phyloP scores from a whole-genome alignment of 2,113 vertebrate species.

The Thunnus maccoyii region DNA sequence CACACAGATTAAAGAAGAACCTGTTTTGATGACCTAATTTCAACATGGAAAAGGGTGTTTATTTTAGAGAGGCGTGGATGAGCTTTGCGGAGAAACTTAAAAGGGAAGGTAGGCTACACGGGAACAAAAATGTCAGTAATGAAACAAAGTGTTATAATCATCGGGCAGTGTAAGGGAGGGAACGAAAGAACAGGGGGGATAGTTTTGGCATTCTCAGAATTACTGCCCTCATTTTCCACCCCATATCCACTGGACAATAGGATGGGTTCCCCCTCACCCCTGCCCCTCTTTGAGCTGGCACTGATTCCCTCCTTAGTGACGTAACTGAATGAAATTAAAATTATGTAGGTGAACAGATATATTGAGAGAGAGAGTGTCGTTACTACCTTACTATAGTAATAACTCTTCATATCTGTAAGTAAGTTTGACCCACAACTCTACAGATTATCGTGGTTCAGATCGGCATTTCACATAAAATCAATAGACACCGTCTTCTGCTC shows the following conservation, averaged over 20 bases:
- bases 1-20: slow-evolving; percentile 3
- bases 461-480: neutral
- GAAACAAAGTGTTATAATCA: slow-evolving; percentile 28
- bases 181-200: slow-evolving; percentile 8
- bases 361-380: neutral
- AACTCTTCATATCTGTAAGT: neutral
- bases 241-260: slow-evolving; percentile 84
- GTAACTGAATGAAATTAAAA: slow-evolving; percentile 17
- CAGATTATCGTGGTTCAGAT: neutral
- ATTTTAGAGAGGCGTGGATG: neutral
- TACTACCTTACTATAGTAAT: neutral
- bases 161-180: neutral
- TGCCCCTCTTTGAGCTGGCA: slow-evolving; percentile 27
- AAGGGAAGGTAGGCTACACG: neutral
- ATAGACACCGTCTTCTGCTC: neutral
- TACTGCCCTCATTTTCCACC: slow-evolving; percentile 83
- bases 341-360: neutral
- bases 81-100: neutral
- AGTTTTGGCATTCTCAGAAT: slow-evolving; percentile 72
- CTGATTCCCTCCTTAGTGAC: slow-evolving; percentile 27
- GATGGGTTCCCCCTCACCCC: slow-evolving; percentile 59
- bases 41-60: neutral
- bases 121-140: neutral
- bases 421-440: neutral
- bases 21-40: slow-evolving; percentile 9